A percentile compares a stretch with the other conserved stretches of the same genome.
Conservation (phyloP, 2,888 invertebrate species). For the Aricia artaxerxes region DNA sequence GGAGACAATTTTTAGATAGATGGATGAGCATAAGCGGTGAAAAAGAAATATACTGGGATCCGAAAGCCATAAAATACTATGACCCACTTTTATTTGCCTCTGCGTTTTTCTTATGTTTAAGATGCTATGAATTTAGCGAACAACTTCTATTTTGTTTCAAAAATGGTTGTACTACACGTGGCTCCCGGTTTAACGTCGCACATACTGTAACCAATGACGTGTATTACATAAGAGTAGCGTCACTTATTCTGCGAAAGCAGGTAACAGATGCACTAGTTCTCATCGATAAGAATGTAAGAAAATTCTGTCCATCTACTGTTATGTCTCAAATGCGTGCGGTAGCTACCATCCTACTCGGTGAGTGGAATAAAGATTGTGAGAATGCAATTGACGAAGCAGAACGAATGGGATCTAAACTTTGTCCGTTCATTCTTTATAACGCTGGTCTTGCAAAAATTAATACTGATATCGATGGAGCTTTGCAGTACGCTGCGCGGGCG, state of each 20-base stretch:
- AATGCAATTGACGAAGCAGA: constrained; percentile 57
- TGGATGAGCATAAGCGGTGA: constrained; percentile 67
- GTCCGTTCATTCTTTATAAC: constrained; percentile 56
- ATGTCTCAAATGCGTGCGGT: constrained; percentile 64
- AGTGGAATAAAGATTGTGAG: constrained; percentile 64
- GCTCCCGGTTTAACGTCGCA: constrained; percentile 47
- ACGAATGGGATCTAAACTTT: constrained; percentile 53
- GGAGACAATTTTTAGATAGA: constrained; percentile 57
- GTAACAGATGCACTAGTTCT: constrained; percentile 53
- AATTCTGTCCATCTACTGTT: constrained; percentile 59
- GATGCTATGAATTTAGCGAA: constrained; percentile 63
- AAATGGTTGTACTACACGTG: constrained; percentile 55
- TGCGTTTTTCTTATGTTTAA: constrained; percentile 69
- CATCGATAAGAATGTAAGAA: constrained; percentile 52
- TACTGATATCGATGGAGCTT: constrained; percentile 51
- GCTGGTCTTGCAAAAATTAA: constrained; percentile 57
- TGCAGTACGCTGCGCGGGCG: constrained; percentile 67
- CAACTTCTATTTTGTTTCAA: constrained; percentile 58
- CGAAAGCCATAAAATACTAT: constrained; percentile 48
- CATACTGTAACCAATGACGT: constrained; percentile 49
- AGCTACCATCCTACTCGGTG: constrained; percentile 52
- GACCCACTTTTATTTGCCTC: constrained; percentile 67
- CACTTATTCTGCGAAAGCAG: constrained; percentile 53
- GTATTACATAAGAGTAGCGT: constrained; percentile 62
- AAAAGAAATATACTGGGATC: constrained; percentile 68